Evolutionary conservation across 2,113 vertebrate genomes (phyloP).

Genomic region (Brienomyrus longianalis): DNA sequence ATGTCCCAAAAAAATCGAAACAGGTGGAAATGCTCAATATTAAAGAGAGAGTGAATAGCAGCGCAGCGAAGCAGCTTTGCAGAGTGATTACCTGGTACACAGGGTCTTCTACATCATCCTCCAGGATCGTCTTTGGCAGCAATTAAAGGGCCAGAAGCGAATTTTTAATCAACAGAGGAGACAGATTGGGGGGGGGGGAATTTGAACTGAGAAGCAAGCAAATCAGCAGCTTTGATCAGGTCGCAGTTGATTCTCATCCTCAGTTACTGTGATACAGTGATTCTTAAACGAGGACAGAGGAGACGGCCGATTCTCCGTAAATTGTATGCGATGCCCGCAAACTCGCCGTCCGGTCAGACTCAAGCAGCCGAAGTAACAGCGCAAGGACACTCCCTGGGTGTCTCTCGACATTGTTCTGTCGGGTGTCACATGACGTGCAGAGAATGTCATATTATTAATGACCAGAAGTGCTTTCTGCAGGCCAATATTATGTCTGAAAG

Average conservation of each 20-base stretch:
- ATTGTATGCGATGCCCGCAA: not conserved
- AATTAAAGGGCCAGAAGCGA: slow-evolving; percentile 57
- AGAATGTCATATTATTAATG: not conserved
- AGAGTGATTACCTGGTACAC: slow-evolving; percentile 89
- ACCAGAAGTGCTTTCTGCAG: not conserved
- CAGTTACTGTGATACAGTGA: not conserved
- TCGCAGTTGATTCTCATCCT: not conserved
- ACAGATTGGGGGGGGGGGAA: not conserved
- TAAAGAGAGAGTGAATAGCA: slow-evolving; percentile 23
- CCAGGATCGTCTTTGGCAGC: slow-evolving; percentile 88
- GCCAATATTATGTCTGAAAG: not conserved
- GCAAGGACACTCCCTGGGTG: not conserved
- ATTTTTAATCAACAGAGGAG: slow-evolving; percentile 38
- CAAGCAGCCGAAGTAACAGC: not conserved
- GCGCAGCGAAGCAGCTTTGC: slow-evolving; percentile 6
- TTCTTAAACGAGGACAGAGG: not conserved
- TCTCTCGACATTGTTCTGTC: not conserved
- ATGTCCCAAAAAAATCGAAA: slow-evolving; percentile 17
- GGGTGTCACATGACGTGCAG: not conserved
- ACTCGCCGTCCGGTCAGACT: not conserved
- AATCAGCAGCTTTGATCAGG: slow-evolving; percentile 11
- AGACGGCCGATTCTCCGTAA: not conserved
- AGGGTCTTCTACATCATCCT: slow-evolving; percentile 96
- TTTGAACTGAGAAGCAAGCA: slow-evolving; percentile 5
- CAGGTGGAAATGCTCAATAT: slow-evolving; percentile 27